A percentile compares a stretch with the other conserved stretches of the same genome.
phyloP scores from a whole-genome alignment of 2,113 vertebrate species.

The Hipposideros armiger region DNA sequence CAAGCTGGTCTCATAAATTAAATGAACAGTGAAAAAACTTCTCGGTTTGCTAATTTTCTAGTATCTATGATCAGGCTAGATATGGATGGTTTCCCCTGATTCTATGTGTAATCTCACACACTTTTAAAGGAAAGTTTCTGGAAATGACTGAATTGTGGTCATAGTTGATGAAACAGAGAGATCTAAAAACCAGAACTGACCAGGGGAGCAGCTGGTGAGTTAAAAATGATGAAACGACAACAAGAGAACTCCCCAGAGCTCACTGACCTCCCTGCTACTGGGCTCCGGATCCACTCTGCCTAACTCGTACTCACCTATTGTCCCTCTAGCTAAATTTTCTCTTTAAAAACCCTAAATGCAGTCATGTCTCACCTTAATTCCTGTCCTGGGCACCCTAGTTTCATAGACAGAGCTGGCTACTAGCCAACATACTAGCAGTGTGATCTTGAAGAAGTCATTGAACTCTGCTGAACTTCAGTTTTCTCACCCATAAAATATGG shows the following conservation, averaged over 20 bases:
- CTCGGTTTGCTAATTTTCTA: conserved; percentile 18
- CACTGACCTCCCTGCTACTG: background rate
- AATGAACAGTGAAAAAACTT: background rate
- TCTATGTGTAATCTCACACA: background rate
- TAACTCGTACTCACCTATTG: background rate
- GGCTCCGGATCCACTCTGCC: background rate
- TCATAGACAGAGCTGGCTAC: background rate
- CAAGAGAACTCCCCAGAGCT: background rate
- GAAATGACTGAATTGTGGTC: background rate
- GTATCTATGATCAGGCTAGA: background rate
- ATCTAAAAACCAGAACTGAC: background rate
- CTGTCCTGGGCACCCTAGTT: background rate
- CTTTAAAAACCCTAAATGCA: background rate
- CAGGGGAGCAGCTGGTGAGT: background rate
- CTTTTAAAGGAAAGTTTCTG: background rate
- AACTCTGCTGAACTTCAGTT: background rate
- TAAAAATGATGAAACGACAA: background rate
- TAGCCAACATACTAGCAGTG: background rate
- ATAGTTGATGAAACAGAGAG: background rate
- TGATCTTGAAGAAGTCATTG: background rate
- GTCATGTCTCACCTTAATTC: background rate
- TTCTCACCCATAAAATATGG: background rate
- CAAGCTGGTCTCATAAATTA: conserved; percentile 47
- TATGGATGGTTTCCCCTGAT: background rate
- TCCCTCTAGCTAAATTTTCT: background rate